Base-by-base conservation (phyloP, 1,140 invertebrate genomes). In the Lysiphlebus fabarum region DNA sequence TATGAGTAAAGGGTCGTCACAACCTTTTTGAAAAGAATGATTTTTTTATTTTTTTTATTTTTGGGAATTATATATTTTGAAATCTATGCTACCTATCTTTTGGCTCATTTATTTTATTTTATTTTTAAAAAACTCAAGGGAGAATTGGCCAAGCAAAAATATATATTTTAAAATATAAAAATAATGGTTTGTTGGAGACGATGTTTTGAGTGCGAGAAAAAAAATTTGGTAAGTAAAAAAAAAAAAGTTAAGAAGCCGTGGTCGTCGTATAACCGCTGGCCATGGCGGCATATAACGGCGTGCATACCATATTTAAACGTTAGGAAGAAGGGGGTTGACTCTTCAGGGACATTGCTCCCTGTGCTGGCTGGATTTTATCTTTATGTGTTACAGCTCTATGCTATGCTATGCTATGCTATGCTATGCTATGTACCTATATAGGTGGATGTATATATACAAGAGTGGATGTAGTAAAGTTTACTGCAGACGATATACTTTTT, bases 311-410 rank as follows among this genome's bases (percentile, higher is more conserved):
- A 69, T 67, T 68, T 64, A 66, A 51, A 62, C 66, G 67, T 70
- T 67, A 72, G 9, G 34, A 26, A 72, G 70, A 72, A 75, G 72
- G 71, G 72, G 69, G 73, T 72, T 74, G 71, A 70, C 73, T 64
- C 59, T 64, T 57, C 71, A 74, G 73, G 72, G 73, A 71, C 74
- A 72, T 75, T 73, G 73, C 74, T 74, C 73, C 70, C 70, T 72
- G 71, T 63, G 69, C 68, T 65, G 63, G 62, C 65, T 50, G 65
- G 62, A 63, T 54, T 58, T 65, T 63, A 64, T 65, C 64, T 55
- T 55, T 60, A 44, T 56, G 49, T 53, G 54, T 50, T 48, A 38
- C 47, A 53, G 48, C 14, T 45, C 56, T 36, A 48, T 53, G 34
- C 56, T 11, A 48, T 51, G 55, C 44, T 54, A 50, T 56, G 38